Evolutionary conservation across 2,797 vertebrate genomes (phyloP).

Genomic region (Falco columbarius): DNA sequence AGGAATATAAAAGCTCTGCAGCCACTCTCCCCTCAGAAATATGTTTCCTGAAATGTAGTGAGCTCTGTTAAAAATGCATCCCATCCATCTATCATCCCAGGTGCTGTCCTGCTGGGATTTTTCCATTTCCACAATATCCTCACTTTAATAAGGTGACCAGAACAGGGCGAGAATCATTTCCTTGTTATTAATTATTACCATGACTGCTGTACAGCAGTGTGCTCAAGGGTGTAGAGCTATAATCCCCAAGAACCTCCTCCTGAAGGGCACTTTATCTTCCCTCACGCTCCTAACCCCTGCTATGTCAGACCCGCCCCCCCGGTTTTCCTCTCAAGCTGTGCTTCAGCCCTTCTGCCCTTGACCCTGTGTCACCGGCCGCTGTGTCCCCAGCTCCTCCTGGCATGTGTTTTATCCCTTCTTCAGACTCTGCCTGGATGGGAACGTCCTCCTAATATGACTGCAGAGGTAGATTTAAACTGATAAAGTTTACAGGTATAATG

Average conservation of each 20-base stretch:
- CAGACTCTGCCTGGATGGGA: not conserved
- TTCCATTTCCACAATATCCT: slow-evolving; percentile 76
- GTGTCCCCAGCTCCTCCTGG: not conserved
- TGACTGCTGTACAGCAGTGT: slow-evolving; percentile 53
- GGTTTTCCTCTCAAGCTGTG: slow-evolving; percentile 14
- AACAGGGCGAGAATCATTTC: slow-evolving; percentile 73
- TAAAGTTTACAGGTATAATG: not conserved
- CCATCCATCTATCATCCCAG: slow-evolving; percentile 71
- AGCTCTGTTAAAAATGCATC: slow-evolving; percentile 72
- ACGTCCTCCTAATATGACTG: not conserved
- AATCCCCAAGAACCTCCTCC: slow-evolving; percentile 53
- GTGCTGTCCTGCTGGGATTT: slow-evolving; percentile 72
- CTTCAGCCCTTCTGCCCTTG: not conserved
- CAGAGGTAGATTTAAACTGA: not conserved
- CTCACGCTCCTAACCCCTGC: not conserved
- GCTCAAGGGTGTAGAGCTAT: slow-evolving; percentile 64
- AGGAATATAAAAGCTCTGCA: slow-evolving; percentile 31
- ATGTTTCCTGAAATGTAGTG: slow-evolving; percentile 63
- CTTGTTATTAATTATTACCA: slow-evolving; percentile 77
- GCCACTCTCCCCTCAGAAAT: slow-evolving; percentile 31
- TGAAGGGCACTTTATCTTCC: slow-evolving; percentile 64
- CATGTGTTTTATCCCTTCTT: not conserved
- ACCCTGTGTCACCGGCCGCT: not conserved
- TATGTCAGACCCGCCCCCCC: not conserved
- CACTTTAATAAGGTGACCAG: slow-evolving; percentile 73